Conservation (phyloP, 2,113 vertebrate species). For the Axis porcinus region DNA sequence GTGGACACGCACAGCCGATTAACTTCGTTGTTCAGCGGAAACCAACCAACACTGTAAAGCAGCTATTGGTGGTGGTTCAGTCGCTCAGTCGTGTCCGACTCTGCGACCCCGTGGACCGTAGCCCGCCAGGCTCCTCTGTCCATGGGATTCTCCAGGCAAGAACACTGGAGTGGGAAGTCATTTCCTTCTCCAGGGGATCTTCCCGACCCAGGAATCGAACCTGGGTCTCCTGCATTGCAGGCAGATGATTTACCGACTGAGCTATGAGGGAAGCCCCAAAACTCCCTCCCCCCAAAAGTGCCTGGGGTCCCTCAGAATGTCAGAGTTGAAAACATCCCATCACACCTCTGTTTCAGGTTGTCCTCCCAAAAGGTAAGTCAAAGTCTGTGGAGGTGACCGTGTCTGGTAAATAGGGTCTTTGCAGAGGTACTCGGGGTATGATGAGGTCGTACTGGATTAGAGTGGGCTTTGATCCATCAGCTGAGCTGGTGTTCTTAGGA, state of each 20-base stretch:
- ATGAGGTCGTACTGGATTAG: background rate
- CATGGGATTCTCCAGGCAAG: background rate
- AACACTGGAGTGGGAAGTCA: background rate
- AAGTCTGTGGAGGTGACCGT: background rate
- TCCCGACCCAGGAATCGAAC: background rate
- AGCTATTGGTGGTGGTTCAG: background rate
- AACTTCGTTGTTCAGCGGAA: accelerated
- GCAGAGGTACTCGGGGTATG: background rate
- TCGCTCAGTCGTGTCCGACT: background rate
- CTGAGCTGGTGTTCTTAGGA: accelerated
- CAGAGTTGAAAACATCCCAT: accelerated
- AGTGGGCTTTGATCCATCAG: no score
- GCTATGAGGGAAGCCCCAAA: background rate
- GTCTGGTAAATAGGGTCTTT: background rate
- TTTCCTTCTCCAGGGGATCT: background rate
- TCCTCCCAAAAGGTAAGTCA: background rate
- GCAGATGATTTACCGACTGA: background rate
- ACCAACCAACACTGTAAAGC: accelerated
- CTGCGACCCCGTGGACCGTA: background rate
- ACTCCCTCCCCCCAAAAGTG: slow-evolving; percentile 50
- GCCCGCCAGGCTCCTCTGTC: background rate
- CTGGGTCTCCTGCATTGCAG: background rate
- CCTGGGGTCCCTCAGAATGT: background rate
- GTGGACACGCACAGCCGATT: accelerated
- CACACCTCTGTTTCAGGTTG: no score